These are phyloP conservation scores for Agrotis exclamationis DNA, from an alignment of 2,888 invertebrate genomes.

Conservation along the genomic window DNA sequence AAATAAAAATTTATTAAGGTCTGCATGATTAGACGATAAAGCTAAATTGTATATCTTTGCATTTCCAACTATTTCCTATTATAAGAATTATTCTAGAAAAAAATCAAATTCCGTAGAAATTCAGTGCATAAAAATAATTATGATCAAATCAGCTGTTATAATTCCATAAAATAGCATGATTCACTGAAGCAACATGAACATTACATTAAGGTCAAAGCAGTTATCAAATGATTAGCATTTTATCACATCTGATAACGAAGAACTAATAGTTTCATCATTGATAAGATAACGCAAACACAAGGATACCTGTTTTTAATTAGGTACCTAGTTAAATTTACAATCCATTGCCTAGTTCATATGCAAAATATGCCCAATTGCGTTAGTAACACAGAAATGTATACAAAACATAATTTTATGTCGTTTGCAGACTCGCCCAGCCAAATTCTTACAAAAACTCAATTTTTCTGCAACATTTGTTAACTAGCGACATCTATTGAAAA, in stretches of 20 bases:
- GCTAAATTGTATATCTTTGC: background rate
- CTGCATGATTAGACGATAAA: no score
- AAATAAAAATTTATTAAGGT: no score
- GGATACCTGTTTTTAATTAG: background rate
- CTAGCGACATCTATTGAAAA: slow-evolving; percentile 51
- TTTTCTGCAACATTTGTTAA: slow-evolving; percentile 2
- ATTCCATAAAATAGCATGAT: slow-evolving; percentile 31
- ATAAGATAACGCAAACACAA: slow-evolving; percentile 24
- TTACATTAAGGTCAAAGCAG: slow-evolving; percentile 29
- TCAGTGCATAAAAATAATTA: background rate
- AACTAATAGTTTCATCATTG: slow-evolving; percentile 24
- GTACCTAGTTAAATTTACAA: background rate
- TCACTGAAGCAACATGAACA: slow-evolving; percentile 33
- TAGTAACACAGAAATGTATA: slow-evolving; percentile 9
- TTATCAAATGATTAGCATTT: slow-evolving; percentile 41
- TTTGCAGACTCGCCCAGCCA: slow-evolving; percentile 7
- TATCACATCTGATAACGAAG: slow-evolving; percentile 24
- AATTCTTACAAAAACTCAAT: slow-evolving; percentile 3
- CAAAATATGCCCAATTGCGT: background rate
- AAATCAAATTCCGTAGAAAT: slow-evolving; percentile 1
- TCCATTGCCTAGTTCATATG: slow-evolving; percentile 12
- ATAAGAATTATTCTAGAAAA: background rate
- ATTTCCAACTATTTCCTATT: background rate
- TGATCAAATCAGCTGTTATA: slow-evolving; percentile 22
- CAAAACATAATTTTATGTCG: background rate